A percentile compares a stretch with the other conserved stretches of the same genome.
These are phyloP conservation scores for Hesperophylax magnus DNA, from an alignment of 1,140 invertebrate species.

Conservation along the genomic window DNA sequence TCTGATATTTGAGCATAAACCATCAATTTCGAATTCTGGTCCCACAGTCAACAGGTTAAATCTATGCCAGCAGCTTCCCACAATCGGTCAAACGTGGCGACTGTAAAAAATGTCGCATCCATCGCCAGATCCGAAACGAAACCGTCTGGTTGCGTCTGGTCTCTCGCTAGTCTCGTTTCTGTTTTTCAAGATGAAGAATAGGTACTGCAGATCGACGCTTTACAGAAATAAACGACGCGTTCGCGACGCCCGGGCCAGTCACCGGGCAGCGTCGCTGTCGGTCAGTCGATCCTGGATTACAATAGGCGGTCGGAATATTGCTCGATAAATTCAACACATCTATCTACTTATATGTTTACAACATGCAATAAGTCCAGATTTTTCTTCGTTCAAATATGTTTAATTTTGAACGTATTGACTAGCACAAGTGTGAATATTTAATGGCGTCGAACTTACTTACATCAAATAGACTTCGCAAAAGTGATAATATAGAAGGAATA, in stretches of 20 bases:
- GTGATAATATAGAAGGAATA: too few relatives aligned
- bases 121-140: neutral
- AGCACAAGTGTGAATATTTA: neutral
- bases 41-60: neutral
- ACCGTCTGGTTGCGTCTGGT: neutral
- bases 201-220: neutral
- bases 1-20: too few relatives aligned
- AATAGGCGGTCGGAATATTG: neutral
- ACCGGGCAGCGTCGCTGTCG: neutral
- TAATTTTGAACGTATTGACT: neutral
- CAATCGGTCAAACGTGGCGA: conserved; percentile 27
- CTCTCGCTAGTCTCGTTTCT: neutral
- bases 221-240: conserved; percentile 39
- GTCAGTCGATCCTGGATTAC: neutral
- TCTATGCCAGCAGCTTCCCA: neutral
- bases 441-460: too few relatives aligned
- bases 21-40: too few relatives aligned
- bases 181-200: neutral
- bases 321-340: neutral
- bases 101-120: conserved; percentile 5
- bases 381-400: neutral
- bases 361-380: neutral
- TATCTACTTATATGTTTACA: neutral
- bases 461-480: too few relatives aligned
- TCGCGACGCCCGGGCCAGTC: conserved; percentile 22